Evolutionary conservation across 2,888 invertebrate species (phyloP).

Genomic region (Tiliacea citrago): DNA sequence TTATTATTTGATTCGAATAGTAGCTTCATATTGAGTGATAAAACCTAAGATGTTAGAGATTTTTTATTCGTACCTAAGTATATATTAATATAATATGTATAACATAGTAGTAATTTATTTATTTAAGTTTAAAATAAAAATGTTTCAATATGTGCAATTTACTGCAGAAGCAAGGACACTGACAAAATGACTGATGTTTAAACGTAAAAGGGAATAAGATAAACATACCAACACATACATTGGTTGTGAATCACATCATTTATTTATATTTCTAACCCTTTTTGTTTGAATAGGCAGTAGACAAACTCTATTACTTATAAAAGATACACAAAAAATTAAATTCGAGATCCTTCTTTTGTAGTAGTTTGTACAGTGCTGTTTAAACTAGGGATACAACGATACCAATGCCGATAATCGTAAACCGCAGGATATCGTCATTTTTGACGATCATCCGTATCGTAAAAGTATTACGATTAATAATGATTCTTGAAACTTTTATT

Average conservation of each 20-base stretch:
- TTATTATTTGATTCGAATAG: slow-evolving; percentile 14
- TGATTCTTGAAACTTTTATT: too few relatives aligned
- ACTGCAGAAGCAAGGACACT: slow-evolving; percentile 41
- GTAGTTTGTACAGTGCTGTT: slow-evolving; percentile 35
- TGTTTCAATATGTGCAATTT: slow-evolving; percentile 51
- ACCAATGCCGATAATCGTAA: too few relatives aligned
- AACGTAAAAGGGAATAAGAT: slow-evolving; percentile 29
- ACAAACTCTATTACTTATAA: not conserved
- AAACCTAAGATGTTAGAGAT: slow-evolving; percentile 31
- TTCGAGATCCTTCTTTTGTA: slow-evolving; percentile 36
- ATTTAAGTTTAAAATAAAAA: slow-evolving; percentile 38
- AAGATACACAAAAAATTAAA: not conserved
- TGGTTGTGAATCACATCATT: slow-evolving; percentile 10
- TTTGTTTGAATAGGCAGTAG: slow-evolving; percentile 25
- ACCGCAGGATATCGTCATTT: too few relatives aligned
- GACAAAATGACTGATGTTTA: slow-evolving; percentile 34
- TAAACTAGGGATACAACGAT: not conserved
- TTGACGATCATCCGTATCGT: too few relatives aligned
- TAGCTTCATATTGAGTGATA: slow-evolving; percentile 25
- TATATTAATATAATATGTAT: slow-evolving; percentile 29
- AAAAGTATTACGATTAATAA: too few relatives aligned
- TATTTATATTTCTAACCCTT: slow-evolving; percentile 7
- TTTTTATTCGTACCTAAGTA: slow-evolving; percentile 24
- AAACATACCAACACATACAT: not conserved
- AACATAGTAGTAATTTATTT: slow-evolving; percentile 26